A percentile compares a stretch with the other conserved stretches of the same genome.
Evolutionary conservation across 1,140 invertebrate species (phyloP).

Genomic region (Muscidifurax raptorellus): DNA sequence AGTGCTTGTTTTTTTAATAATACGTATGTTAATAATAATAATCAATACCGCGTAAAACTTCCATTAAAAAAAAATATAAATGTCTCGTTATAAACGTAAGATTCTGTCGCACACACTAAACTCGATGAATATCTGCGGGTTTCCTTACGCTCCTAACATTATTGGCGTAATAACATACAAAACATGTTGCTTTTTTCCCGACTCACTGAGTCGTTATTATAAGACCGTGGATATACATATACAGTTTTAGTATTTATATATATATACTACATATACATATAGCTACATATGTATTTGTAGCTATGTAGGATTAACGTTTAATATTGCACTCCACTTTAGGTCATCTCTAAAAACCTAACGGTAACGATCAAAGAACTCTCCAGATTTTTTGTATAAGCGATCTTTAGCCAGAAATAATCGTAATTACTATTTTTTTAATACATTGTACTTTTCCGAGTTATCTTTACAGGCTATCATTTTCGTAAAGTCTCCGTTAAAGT

Average conservation of each 20-base stretch:
- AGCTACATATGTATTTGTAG: constrained; percentile 13
- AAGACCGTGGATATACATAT: background rate
- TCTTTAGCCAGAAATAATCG: background rate
- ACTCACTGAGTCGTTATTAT: background rate
- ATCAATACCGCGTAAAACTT: constrained; percentile 15
- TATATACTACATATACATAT: constrained; percentile 31
- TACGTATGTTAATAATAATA: background rate
- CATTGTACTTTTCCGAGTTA: background rate
- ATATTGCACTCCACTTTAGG: constrained; percentile 39
- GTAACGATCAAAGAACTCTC: constrained; percentile 38
- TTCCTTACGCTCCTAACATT: background rate
- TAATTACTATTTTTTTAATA: background rate
- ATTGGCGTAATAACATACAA: constrained; percentile 36
- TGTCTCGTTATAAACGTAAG: background rate
- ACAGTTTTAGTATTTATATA: constrained; percentile 11
- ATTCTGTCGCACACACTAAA: background rate
- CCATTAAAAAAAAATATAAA: background rate
- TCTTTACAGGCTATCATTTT: background rate
- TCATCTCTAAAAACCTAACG: constrained; percentile 38
- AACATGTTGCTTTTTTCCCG: background rate
- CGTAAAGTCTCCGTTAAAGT: background rate
- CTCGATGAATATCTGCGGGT: background rate
- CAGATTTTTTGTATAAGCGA: background rate
- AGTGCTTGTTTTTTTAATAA: background rate
- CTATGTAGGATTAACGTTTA: constrained; percentile 37